Evolutionary conservation across 2,888 invertebrate genomes (phyloP).

Genomic region (Ectemnius continuus): DNA sequence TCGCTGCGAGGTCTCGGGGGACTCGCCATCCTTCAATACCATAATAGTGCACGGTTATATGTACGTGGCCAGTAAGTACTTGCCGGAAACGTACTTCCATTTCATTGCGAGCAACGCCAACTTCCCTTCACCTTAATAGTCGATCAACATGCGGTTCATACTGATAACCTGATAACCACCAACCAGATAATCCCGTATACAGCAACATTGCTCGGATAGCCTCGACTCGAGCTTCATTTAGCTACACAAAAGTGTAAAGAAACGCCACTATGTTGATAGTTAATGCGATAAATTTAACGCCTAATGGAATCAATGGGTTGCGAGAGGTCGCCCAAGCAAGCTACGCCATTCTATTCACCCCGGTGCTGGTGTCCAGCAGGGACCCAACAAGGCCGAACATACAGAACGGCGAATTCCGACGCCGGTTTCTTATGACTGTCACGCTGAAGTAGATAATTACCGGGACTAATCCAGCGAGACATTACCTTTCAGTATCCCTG

Average conservation of each 20-base stretch:
- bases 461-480: constrained; percentile 38
- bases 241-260: no score
- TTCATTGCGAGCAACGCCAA: constrained; percentile 18
- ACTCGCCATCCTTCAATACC: constrained; percentile 86
- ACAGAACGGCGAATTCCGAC: neutral
- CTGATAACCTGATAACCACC: no score
- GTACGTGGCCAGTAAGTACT: constrained; percentile 86
- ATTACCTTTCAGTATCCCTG: constrained; percentile 21
- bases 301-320: neutral
- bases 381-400: neutral
- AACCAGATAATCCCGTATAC: no score
- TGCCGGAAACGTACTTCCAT: constrained; percentile 27
- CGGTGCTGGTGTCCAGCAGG: neutral
- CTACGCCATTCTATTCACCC: neutral
- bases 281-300: neutral
- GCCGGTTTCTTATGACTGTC: constrained; percentile 13
- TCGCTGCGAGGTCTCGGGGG: constrained; percentile 87
- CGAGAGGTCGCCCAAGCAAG: neutral
- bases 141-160: neutral
- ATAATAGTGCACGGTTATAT: constrained; percentile 83
- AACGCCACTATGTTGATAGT: neutral
- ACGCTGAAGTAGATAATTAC: constrained; percentile 17
- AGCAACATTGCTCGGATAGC: no score
- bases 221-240: no score
- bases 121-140: neutral